Conservation (phyloP, 2,888 invertebrate species). For the Megamerina dolium region DNA sequence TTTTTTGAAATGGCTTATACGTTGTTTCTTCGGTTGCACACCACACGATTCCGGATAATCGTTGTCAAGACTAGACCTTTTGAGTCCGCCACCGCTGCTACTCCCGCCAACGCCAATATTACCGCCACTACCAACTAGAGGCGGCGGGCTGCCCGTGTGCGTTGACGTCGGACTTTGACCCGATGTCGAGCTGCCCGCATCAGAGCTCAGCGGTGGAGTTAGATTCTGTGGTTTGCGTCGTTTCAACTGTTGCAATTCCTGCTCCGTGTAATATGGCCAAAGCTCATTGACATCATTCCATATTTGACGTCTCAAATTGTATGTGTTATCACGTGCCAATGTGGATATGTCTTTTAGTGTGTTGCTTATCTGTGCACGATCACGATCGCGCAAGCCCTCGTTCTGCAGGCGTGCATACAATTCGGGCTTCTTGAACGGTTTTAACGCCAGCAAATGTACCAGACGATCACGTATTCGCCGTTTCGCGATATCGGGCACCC, state of each 20-base stretch:
- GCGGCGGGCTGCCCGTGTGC: constrained; percentile 68
- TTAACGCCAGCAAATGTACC: constrained; percentile 87
- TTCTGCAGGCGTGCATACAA: constrained; percentile 71
- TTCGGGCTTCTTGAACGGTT: constrained; percentile 91
- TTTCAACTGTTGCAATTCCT: constrained; percentile 82
- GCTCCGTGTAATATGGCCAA: constrained; percentile 91
- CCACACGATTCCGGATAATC: constrained; percentile 52
- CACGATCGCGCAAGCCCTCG: constrained; percentile 83
- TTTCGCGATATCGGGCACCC: constrained; percentile 43
- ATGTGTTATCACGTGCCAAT: constrained; percentile 77
- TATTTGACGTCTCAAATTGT: constrained; percentile 75
- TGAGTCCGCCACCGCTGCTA: constrained; percentile 33
- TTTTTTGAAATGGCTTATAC: constrained; percentile 79
- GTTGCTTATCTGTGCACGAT: constrained; percentile 68
- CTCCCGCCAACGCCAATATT: constrained; percentile 13
- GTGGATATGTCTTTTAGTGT: constrained; percentile 75
- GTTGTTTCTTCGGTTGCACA: constrained; percentile 62
- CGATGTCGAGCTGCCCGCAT: constrained; percentile 68
- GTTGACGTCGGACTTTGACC: constrained; percentile 75
- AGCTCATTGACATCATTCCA: constrained; percentile 92
- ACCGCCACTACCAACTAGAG: constrained; percentile 42
- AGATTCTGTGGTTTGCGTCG: constrained; percentile 86
- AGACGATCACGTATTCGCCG: constrained; percentile 76
- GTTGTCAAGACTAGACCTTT: constrained; percentile 54
- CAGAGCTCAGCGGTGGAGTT: constrained; percentile 82